Evolutionary conservation across 2,113 vertebrate species (phyloP).

Genomic region (Dicaeum eximium): DNA sequence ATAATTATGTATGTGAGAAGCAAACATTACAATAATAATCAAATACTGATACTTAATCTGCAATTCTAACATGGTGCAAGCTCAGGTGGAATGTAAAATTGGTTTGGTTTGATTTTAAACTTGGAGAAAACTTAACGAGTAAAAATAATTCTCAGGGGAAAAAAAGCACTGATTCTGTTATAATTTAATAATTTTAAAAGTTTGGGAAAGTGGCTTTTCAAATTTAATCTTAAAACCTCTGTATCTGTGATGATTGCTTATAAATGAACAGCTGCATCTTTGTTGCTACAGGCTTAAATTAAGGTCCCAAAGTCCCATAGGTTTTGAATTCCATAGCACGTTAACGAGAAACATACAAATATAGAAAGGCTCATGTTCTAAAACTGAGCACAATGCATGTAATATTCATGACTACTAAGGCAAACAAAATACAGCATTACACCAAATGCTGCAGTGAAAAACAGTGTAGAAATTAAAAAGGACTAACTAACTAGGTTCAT

Average conservation of each 20-base stretch:
- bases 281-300: constrained; percentile 63
- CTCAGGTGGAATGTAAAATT: background rate
- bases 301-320: constrained; percentile 60
- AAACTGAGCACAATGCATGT: constrained; percentile 4
- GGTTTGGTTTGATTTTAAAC: constrained; percentile 33
- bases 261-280: constrained; percentile 69
- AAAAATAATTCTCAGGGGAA: background rate
- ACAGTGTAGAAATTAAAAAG: background rate
- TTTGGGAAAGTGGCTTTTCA: constrained; percentile 39
- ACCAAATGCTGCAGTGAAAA: background rate
- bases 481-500: background rate
- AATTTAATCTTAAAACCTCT: constrained; percentile 32
- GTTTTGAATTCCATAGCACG: constrained; percentile 61
- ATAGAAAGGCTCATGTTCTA: constrained; percentile 59
- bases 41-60: constrained; percentile 23
- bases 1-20: background rate
- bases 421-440: constrained; percentile 22
- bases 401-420: constrained; percentile 46
- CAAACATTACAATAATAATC: constrained; percentile 19
- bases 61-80: constrained; percentile 14
- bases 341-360: constrained; percentile 66
- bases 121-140: background rate
- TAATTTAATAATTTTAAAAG: constrained; percentile 39
- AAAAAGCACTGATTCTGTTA: background rate
- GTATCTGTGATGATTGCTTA: constrained; percentile 61